Evolutionary conservation across 2,113 vertebrate species (phyloP).

Genomic region (Delphinus delphis): DNA sequence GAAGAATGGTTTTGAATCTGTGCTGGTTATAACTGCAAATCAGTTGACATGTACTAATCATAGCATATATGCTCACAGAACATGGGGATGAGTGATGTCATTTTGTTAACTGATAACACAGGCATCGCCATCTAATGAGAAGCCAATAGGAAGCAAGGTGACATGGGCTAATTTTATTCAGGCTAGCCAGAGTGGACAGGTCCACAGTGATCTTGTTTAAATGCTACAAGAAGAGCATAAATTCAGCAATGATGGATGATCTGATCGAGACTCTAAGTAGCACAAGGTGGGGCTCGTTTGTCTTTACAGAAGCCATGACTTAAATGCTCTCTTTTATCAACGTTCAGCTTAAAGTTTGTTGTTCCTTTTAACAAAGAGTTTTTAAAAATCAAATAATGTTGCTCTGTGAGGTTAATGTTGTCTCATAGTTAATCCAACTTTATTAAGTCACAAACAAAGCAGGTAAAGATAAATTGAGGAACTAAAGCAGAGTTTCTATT

Average conservation of each 20-base stretch:
- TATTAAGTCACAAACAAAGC: slow-evolving; percentile 3
- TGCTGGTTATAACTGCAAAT: background rate
- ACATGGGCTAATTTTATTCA: background rate
- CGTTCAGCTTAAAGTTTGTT: slow-evolving; percentile 17
- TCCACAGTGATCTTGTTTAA: background rate
- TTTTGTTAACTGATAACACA: background rate
- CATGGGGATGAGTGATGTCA: background rate
- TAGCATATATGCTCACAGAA: background rate
- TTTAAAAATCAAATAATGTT: slow-evolving; percentile 9
- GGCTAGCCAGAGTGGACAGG: background rate
- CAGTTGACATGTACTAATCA: fast-evolving
- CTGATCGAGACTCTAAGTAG: slow-evolving; percentile 27
- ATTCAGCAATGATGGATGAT: background rate
- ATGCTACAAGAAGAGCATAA: background rate
- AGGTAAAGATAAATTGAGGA: background rate
- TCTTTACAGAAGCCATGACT: slow-evolving; percentile 31
- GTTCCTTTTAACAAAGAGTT: slow-evolving; percentile 23
- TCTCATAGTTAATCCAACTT: background rate
- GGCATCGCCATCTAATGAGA: background rate
- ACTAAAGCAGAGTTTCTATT: slow-evolving; percentile 15
- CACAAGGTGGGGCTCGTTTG: background rate
- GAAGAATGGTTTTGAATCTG: background rate
- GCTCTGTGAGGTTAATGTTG: background rate
- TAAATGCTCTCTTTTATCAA: slow-evolving; percentile 36
- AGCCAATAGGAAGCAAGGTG: background rate